These are phyloP conservation scores for Parotocinclus haroldoi DNA, from an alignment of 2,797 vertebrate genomes.

Conservation along the genomic window DNA sequence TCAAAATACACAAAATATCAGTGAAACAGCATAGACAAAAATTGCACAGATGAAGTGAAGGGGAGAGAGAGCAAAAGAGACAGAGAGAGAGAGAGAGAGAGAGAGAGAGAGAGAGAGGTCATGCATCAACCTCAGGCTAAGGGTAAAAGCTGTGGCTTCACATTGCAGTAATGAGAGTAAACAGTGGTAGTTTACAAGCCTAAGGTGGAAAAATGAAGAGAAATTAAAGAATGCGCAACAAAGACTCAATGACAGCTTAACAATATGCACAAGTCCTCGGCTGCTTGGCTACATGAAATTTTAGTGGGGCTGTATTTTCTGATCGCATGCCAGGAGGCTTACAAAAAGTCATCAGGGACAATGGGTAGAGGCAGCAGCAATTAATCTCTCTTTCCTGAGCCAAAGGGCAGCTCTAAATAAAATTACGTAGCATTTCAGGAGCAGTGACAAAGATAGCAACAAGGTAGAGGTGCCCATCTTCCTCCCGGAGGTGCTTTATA, in stretches of 20 bases:
- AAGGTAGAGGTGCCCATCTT: constrained; percentile 46
- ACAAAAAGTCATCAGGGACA: constrained; percentile 41
- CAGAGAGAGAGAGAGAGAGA: constrained; percentile 1
- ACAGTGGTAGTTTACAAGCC: constrained; percentile 5
- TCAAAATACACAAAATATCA: too few species aligned
- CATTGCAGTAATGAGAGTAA: constrained; percentile 59
- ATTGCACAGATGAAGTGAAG: constrained; percentile 52
- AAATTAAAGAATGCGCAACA: constrained; percentile 27
- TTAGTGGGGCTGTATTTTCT: constrained; percentile 23
- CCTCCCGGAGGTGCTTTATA: constrained; percentile 34
- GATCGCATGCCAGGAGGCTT: constrained; percentile 26
- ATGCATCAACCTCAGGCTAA: constrained; percentile 55
- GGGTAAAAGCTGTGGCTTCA: constrained; percentile 62
- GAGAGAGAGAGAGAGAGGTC: constrained; percentile 2
- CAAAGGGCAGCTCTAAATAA: constrained; percentile 53
- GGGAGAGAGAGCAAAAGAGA: neutral
- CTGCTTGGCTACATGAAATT: constrained; percentile 20
- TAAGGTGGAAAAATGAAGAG: constrained; percentile 26
- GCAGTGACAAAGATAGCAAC: constrained; percentile 50
- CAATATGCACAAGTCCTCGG: constrained; percentile 23
- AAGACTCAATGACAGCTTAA: constrained; percentile 18
- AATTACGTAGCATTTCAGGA: constrained; percentile 40
- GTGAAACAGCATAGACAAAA: too few species aligned
- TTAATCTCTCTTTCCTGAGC: constrained; percentile 49
- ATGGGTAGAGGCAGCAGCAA: constrained; percentile 43